phyloP scores from a whole-genome alignment of 2,797 vertebrate genomes.

The Pseudopleuronectes americanus region DNA sequence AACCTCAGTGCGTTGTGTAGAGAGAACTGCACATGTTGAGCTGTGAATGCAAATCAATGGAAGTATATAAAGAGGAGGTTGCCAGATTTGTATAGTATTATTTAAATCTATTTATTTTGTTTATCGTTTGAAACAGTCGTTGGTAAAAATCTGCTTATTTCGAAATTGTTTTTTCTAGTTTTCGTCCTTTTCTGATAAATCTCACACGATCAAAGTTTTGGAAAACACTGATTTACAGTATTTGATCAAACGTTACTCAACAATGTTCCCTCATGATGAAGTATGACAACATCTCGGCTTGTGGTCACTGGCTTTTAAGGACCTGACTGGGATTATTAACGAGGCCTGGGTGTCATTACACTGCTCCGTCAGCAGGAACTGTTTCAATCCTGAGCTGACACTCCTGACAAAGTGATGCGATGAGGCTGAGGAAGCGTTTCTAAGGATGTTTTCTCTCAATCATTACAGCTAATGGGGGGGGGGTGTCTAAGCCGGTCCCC shows the following conservation, averaged over 20 bases:
- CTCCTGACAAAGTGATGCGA: constrained; percentile 27
- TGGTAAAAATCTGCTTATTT: too few relatives aligned
- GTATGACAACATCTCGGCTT: constrained; percentile 26
- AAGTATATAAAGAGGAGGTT: too few relatives aligned
- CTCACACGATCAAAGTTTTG: too few relatives aligned
- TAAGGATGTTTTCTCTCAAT: constrained; percentile 12
- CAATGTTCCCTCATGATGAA: constrained; percentile 23
- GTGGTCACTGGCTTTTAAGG: constrained; percentile 55
- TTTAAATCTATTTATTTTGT: too few relatives aligned
- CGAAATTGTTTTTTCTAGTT: too few relatives aligned
- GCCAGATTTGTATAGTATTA: background rate
- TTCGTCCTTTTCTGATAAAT: too few relatives aligned
- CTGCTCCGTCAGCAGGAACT: constrained; percentile 64
- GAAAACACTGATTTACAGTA: background rate
- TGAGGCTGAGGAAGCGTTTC: constrained; percentile 18
- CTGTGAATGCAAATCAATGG: background rate
- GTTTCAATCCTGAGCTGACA: constrained; percentile 20
- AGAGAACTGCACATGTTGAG: too few relatives aligned
- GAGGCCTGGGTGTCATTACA: constrained; percentile 36
- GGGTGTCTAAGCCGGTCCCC: background rate
- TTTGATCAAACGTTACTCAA: background rate
- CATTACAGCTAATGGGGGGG: background rate
- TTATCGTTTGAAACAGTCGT: too few relatives aligned
- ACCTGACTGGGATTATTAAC: constrained; percentile 39
- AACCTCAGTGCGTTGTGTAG: background rate